These are phyloP conservation scores for Pagrus major DNA, from an alignment of 2,113 vertebrate genomes.

Conservation along the genomic window DNA sequence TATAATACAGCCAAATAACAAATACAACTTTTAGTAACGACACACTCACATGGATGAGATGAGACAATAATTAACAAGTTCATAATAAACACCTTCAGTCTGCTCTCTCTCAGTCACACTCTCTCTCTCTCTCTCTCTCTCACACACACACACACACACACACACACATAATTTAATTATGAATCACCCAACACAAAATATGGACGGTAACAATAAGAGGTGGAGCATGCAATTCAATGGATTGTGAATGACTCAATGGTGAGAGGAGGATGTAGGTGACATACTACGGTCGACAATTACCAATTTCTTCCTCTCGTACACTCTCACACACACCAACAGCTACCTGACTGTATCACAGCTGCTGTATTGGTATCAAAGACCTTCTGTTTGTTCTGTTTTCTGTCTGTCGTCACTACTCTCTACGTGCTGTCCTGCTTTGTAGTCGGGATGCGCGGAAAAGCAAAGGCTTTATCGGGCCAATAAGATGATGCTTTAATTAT, in stretches of 20 bases:
- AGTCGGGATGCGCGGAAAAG: no score
- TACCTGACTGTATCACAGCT: conserved; percentile 38
- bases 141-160: conserved; percentile 12
- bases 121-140: conserved; percentile 13
- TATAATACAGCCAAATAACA: conserved; percentile 47
- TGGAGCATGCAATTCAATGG: conserved; percentile 78
- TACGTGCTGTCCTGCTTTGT: not conserved
- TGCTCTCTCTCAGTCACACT: conserved; percentile 12
- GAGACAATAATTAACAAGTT: conserved; percentile 43
- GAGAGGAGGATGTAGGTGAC: conserved; percentile 59
- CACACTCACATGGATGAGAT: conserved; percentile 49
- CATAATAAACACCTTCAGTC: conserved; percentile 28
- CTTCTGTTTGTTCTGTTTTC: conserved; percentile 22
- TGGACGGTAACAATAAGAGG: conserved; percentile 49
- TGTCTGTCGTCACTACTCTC: conserved; percentile 11
- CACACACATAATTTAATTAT: conserved; percentile 46
- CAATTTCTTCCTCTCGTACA: conserved; percentile 28
- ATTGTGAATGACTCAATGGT: conserved; percentile 55
- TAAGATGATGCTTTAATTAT: no score
- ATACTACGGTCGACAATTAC: conserved; percentile 32
- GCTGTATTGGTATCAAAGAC: conserved; percentile 8
- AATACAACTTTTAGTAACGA: conserved; percentile 49
- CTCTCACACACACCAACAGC: conserved; percentile 4
- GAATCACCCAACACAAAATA: conserved; percentile 62
- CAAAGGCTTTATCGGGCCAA: no score